phyloP scores from a whole-genome alignment of 2,113 vertebrate species.

The Peromyscus leucopus region DNA sequence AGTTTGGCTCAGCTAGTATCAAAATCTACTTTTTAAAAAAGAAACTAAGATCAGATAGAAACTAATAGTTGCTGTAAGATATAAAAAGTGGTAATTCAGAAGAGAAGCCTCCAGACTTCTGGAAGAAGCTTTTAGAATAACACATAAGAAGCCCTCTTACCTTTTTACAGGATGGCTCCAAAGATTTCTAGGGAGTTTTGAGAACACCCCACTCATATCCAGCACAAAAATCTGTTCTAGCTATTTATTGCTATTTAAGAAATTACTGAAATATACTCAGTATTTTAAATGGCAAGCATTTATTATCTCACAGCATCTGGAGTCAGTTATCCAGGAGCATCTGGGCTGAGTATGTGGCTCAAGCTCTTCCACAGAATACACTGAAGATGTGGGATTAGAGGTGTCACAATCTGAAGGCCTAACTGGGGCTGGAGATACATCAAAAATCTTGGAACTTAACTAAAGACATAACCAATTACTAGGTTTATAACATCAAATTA shows the following conservation, averaged over 20 bases:
- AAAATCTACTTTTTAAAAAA: constrained; percentile 43
- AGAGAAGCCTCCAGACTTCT: neutral
- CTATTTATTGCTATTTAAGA: neutral
- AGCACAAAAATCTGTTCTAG: constrained; percentile 31
- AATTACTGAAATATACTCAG: neutral
- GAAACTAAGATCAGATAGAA: neutral
- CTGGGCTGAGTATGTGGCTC: neutral
- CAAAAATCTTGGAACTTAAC: neutral
- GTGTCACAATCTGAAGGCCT: neutral
- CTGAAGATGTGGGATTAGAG: neutral
- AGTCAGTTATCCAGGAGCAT: neutral
- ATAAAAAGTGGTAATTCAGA: neutral
- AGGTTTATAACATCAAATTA: constrained; percentile 15
- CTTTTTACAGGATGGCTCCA: constrained; percentile 18
- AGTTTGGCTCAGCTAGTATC: constrained; percentile 42
- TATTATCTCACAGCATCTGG: neutral
- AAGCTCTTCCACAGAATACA: neutral
- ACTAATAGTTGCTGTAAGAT: constrained; percentile 45
- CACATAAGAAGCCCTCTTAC: constrained; percentile 28
- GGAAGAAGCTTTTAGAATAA: constrained; percentile 28
- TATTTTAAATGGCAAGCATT: constrained; percentile 12
- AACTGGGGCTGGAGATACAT: neutral
- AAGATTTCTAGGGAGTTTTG: constrained; percentile 37
- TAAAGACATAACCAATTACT: constrained; percentile 1
- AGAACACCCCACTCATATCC: neutral